These are phyloP conservation scores for Phengaris alcon DNA, from an alignment of 2,888 invertebrate genomes.

Conservation along the genomic window DNA sequence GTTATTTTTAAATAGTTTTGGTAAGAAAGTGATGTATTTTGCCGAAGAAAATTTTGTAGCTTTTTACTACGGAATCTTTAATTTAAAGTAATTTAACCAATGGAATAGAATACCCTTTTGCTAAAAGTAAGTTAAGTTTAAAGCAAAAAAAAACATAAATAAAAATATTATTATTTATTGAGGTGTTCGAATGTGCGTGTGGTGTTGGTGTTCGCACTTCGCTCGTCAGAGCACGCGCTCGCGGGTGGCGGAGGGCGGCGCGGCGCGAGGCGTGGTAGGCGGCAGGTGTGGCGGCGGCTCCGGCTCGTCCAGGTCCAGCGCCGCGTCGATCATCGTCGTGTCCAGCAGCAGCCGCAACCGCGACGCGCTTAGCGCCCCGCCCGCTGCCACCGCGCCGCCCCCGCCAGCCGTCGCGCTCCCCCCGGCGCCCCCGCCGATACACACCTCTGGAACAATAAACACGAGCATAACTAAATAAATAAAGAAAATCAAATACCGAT, in stretches of 20 bases:
- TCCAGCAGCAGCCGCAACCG: conserved; percentile 88
- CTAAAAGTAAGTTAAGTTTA: too few species aligned
- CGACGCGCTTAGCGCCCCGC: conserved; percentile 81
- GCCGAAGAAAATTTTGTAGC: too few species aligned
- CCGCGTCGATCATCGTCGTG: conserved; percentile 94
- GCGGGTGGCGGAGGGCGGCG: conserved; percentile 18
- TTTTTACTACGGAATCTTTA: too few species aligned
- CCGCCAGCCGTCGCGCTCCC: conserved; percentile 39
- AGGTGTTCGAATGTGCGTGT: not conserved
- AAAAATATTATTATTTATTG: conserved; percentile 13
- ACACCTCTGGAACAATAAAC: conserved; percentile 41
- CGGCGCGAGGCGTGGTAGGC: conserved; percentile 37
- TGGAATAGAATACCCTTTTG: too few species aligned
- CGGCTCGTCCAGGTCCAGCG: conserved; percentile 91
- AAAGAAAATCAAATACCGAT: too few species aligned
- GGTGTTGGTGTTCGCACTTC: not conserved
- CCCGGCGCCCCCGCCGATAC: conserved; percentile 37
- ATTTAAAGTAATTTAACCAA: too few species aligned
- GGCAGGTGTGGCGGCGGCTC: conserved; percentile 69
- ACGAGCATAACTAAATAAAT: conserved; percentile 10
- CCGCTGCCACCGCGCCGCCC: conserved; percentile 57
- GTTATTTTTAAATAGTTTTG: too few species aligned
- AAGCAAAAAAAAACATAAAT: not conserved
- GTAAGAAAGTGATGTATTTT: too few species aligned
- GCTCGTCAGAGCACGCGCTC: not conserved